Evolutionary conservation across 2,888 invertebrate genomes (phyloP).

Genomic region (Nomada fucata): DNA sequence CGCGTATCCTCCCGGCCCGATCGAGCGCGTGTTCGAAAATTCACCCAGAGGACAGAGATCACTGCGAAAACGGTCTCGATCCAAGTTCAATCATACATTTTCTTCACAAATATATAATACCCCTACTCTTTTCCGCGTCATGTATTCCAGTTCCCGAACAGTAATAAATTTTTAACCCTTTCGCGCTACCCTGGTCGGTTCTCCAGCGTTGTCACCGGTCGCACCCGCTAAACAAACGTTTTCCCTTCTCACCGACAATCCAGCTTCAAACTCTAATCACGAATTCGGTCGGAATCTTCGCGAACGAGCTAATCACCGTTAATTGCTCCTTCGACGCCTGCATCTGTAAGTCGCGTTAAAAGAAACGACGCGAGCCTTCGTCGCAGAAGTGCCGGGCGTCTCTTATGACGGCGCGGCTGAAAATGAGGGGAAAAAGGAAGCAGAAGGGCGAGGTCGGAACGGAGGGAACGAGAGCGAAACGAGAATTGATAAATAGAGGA

Average conservation of each 20-base stretch:
- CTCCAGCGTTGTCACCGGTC: too few relatives aligned
- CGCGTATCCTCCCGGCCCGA: not conserved
- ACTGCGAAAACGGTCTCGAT: not conserved
- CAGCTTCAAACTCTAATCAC: not conserved
- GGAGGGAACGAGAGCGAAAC: not conserved
- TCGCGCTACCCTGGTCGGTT: too few relatives aligned
- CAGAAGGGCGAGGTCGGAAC: not conserved
- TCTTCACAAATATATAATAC: too few relatives aligned
- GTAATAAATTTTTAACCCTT: too few relatives aligned
- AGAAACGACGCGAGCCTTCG: not conserved
- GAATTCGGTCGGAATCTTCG: not conserved
- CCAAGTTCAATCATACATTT: not conserved
- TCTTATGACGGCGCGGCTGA: not conserved
- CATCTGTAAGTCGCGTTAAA: not conserved
- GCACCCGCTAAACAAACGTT: fast-evolving
- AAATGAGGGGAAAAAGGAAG: not conserved
- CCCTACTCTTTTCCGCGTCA: too few relatives aligned
- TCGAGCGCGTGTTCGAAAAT: slow-evolving; percentile 3
- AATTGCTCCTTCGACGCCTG: not conserved
- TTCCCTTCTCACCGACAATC: not conserved
- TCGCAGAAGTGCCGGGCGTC: not conserved
- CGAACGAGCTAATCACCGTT: not conserved
- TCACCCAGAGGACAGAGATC: not conserved
- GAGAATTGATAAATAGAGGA: slow-evolving; percentile 12
- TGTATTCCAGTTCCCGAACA: too few relatives aligned